A percentile compares a stretch with the other conserved stretches of the same genome.
phyloP scores from a whole-genome alignment of 1,140 invertebrate species.

The Batillaria attramentaria region DNA sequence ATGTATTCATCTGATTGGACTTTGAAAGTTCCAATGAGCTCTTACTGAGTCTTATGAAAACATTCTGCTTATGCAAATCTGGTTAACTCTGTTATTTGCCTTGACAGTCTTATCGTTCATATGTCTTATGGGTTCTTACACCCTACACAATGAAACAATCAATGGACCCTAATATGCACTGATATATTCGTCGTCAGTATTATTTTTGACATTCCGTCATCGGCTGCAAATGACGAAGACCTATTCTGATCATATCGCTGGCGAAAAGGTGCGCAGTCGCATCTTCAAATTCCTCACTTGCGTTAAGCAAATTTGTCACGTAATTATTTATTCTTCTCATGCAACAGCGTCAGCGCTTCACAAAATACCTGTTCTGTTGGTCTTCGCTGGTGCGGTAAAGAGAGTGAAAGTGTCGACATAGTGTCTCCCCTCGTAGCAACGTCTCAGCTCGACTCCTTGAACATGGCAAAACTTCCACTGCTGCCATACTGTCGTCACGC shows the following conservation, averaged over 20 bases:
- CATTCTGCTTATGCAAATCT: background rate
- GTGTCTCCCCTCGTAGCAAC: slow-evolving; percentile 52
- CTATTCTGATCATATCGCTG: background rate
- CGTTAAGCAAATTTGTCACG: background rate
- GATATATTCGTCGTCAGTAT: background rate
- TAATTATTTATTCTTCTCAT: background rate
- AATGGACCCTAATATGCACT: too few relatives aligned
- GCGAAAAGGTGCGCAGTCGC: too few relatives aligned
- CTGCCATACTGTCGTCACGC: slow-evolving; percentile 14
- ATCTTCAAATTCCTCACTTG: background rate
- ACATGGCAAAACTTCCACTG: slow-evolving; percentile 48
- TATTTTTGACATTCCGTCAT: background rate
- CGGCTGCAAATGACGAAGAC: background rate
- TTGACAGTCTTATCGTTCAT: too few relatives aligned
- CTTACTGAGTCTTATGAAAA: too few relatives aligned
- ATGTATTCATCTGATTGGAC: too few relatives aligned
- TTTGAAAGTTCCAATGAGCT: too few relatives aligned
- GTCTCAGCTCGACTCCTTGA: slow-evolving; percentile 55
- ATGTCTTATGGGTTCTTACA: too few relatives aligned
- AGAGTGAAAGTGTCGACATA: slow-evolving; percentile 56
- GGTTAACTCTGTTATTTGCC: too few relatives aligned
- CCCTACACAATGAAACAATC: too few relatives aligned
- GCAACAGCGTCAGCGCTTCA: background rate
- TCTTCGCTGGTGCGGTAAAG: slow-evolving; percentile 50
- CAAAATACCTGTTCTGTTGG: slow-evolving; percentile 2